Evolutionary conservation across 2,113 vertebrate genomes (phyloP), one percentile per base, ranked within the genome.

Genomic region (Callospermophilus lateralis): DNA sequence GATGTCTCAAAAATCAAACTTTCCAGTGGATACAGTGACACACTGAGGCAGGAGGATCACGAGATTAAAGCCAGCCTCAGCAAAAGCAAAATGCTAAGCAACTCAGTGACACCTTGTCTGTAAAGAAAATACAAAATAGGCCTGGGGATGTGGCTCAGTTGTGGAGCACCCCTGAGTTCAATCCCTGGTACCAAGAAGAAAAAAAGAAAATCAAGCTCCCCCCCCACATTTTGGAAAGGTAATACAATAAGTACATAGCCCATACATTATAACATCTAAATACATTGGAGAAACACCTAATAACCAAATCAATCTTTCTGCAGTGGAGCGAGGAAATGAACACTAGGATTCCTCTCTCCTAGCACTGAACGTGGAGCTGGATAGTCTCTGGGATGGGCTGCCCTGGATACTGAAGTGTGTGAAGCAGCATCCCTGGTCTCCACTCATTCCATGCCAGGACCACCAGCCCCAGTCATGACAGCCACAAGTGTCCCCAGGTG

Each of bases 281-380:
- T 51, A 70, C 20, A 6, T 45, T 0, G 9, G 4, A 45, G 58
- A 34, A 12, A 22, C 24, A 37, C 39, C 30, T 10, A 19, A 1
- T 15, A 34, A 32, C 68, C 34, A 22, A 22, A 17, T 37, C 12
- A 34, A 37, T 72, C 9, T 90, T 80, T 42, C 17, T 77, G 72
- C 42, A 37, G 45, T 22, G n/a, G 77, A 48, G 12, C 0, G 20
- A 19, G 16, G 6, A 13, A 28, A 37, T 34, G 0, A 17, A 6
- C 8, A 26, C 4, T 7, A 16, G 45, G 55, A 55, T 32, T 22
- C 30, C 80, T 73, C 22, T 20, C 48, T 4, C 3, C 16, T 12
- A 1, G 39, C 24, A 45, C 65, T 34, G 8, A 2, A 58, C 8
- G 16, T 9, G 8, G 68, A 39, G 32, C 3, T 16, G 2, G 70